phyloP scores from a whole-genome alignment of 2,797 vertebrate genomes.

The Denticeps clupeoides region DNA sequence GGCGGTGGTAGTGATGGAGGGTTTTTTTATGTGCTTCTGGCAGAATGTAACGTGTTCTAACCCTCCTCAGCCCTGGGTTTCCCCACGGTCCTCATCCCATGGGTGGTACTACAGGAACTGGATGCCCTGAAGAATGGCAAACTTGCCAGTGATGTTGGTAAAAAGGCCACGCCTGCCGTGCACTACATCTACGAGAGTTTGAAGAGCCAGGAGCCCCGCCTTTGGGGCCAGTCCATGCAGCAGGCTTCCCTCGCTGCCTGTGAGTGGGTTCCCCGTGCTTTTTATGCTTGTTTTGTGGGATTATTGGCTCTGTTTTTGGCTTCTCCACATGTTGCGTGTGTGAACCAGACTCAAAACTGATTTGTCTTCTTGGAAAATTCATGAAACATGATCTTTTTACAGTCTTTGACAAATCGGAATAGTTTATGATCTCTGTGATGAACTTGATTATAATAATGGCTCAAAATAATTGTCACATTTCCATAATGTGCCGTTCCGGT shows the following conservation, averaged over 20 bases:
- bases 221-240: constrained; percentile 91
- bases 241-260: constrained; percentile 70
- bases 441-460: too few species aligned
- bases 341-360: too few species aligned
- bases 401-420: too few species aligned
- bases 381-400: too few species aligned
- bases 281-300: background rate
- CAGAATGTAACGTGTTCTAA: background rate
- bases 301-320: too few species aligned
- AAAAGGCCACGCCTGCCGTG: constrained; percentile 75
- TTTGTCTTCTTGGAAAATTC: too few species aligned
- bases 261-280: constrained; percentile 46
- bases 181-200: constrained; percentile 74
- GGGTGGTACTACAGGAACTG: constrained; percentile 90
- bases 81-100: constrained; percentile 78
- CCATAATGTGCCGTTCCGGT: too few species aligned
- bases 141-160: constrained; percentile 57
- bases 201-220: constrained; percentile 59
- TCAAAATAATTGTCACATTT: too few species aligned
- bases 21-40: too few species aligned
- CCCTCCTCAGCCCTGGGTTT: constrained; percentile 54
- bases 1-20: background rate
- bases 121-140: constrained; percentile 75
- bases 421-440: too few species aligned
- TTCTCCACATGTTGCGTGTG: too few species aligned